Evolutionary conservation across 2,888 invertebrate species (phyloP).

Genomic region (Melieria crassipennis): DNA sequence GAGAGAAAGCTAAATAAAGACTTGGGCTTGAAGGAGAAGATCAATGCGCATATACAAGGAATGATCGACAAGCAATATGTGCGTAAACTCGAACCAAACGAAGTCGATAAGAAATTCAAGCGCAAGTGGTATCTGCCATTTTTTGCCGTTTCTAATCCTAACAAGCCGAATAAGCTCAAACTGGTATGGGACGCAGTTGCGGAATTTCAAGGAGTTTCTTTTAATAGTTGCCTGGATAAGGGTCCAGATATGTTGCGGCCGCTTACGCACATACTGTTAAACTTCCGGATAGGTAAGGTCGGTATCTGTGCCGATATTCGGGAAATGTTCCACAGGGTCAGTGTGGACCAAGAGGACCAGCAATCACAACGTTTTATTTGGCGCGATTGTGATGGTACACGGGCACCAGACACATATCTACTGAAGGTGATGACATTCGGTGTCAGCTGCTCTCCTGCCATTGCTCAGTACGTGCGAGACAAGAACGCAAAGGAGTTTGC

Average conservation of each 20-base stretch:
- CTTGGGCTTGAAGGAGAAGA: conserved; percentile 8
- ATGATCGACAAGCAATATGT: conserved; percentile 38
- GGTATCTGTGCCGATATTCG: conserved; percentile 52
- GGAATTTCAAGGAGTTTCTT: conserved; percentile 42
- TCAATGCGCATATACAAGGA: conserved; percentile 24
- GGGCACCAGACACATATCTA: conserved; percentile 13
- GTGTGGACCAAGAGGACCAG: conserved; percentile 48
- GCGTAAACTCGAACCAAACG: conserved; percentile 24
- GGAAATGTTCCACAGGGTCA: conserved; percentile 50
- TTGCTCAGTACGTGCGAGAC: conserved; percentile 15
- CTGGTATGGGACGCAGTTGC: conserved; percentile 56
- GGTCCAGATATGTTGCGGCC: conserved; percentile 55
- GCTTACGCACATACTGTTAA: conserved; percentile 55
- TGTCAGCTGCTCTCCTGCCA: conserved; percentile 8
- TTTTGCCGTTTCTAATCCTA: conserved; percentile 44
- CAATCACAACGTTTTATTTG: conserved; percentile 53
- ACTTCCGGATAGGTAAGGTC: conserved; percentile 54
- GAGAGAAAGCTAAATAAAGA: conserved; percentile 41
- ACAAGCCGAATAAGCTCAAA: conserved; percentile 48
- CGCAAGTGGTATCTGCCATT: conserved; percentile 50
- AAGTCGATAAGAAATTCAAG: conserved; percentile 11
- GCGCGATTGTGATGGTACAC: conserved; percentile 42
- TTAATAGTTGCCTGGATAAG: conserved; percentile 50
- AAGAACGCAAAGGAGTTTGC: conserved; percentile 36
- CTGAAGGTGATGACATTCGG: conserved; percentile 15